A percentile compares a stretch with the other conserved stretches of the same genome.
Conservation (phyloP, 2,113 vertebrate species). For the Excalfactoria chinensis region DNA sequence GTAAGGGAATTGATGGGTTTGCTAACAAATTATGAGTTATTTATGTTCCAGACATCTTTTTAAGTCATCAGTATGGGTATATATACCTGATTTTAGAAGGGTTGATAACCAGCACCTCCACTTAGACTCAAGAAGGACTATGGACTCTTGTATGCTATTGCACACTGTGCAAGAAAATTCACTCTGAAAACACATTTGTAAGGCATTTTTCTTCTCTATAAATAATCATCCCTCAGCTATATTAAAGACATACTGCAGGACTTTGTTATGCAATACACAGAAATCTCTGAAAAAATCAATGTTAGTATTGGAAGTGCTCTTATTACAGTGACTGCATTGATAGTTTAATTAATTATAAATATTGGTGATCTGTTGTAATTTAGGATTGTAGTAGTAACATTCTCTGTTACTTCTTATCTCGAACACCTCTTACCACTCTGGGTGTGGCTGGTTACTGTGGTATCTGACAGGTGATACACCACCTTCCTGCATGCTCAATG, state of each 20-base stretch:
- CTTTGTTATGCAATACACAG: background rate
- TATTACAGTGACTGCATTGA: background rate
- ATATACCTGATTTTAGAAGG: background rate
- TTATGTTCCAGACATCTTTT: background rate
- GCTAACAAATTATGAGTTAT: background rate
- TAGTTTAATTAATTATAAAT: background rate
- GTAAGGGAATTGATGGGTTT: background rate
- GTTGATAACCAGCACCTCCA: background rate
- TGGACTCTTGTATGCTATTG: background rate
- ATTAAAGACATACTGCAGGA: background rate
- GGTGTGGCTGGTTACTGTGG: background rate
- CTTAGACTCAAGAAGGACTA: background rate
- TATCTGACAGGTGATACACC: background rate
- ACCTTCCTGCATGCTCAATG: background rate
- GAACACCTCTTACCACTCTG: background rate
- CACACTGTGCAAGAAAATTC: background rate
- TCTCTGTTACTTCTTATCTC: background rate
- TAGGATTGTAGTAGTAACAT: background rate
- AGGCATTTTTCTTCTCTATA: background rate
- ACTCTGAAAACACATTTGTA: background rate
- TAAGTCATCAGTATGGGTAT: background rate
- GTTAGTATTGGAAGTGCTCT: background rate
- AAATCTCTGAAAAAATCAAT: background rate
- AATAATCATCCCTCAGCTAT: background rate
- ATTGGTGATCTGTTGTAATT: background rate